Conservation (phyloP, 2,888 invertebrate species). For the Hyposoter dolosus region DNA sequence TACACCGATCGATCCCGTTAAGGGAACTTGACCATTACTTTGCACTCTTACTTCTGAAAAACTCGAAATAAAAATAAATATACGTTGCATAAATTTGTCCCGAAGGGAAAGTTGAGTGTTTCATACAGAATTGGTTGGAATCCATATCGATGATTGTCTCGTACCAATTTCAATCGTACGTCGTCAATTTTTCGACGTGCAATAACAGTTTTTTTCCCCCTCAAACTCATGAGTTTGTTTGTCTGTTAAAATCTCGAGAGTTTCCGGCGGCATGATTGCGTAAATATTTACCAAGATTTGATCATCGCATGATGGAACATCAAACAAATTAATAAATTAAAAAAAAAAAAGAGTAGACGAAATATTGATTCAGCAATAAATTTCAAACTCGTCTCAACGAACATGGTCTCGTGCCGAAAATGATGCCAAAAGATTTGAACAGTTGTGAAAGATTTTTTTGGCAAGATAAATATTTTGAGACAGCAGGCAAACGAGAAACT, state of each 20-base stretch:
- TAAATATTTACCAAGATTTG: not conserved
- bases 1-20: conserved; percentile 65
- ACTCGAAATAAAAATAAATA: conserved; percentile 27
- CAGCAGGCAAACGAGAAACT: conserved; percentile 64
- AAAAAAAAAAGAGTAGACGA: not conserved
- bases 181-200: not conserved
- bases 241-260: not conserved
- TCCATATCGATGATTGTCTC: not conserved
- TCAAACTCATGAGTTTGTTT: not conserved
- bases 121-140: not conserved
- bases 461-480: conserved; percentile 57
- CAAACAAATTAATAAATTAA: not conserved
- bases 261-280: not conserved
- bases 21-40: conserved; percentile 52
- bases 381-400: not conserved
- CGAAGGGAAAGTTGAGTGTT: not conserved
- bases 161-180: not conserved
- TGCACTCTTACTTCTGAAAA: conserved; percentile 34
- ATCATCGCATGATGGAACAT: not conserved
- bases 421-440: conserved; percentile 1
- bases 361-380: not conserved
- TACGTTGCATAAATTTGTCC: conserved; percentile 5
- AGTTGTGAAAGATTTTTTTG: conserved; percentile 42
- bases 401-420: conserved; percentile 17
- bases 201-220: not conserved